Evolutionary conservation across 1,140 invertebrate genomes (phyloP).

Genomic region (Thaumatotibia leucotreta): DNA sequence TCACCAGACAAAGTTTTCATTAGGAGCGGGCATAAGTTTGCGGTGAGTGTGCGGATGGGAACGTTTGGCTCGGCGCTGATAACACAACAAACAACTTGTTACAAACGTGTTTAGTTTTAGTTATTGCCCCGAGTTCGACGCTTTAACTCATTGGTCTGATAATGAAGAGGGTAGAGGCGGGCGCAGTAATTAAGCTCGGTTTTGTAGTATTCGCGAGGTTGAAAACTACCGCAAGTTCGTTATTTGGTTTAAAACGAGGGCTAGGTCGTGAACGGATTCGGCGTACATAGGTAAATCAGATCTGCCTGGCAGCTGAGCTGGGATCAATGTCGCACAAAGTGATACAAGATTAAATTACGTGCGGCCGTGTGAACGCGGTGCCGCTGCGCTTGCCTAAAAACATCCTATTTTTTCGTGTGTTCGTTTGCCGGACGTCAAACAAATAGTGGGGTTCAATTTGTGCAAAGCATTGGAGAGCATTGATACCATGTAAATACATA

Average conservation of each 20-base stretch:
- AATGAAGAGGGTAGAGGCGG: constrained; percentile 54
- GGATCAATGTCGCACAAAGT: constrained; percentile 49
- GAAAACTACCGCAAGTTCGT: constrained; percentile 15
- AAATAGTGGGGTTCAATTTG: constrained; percentile 44
- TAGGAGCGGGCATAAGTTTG: constrained; percentile 60
- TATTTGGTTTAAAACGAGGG: constrained; percentile 12
- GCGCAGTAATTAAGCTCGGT: constrained; percentile 52
- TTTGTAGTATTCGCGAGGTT: constrained; percentile 24
- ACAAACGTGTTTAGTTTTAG: constrained; percentile 74
- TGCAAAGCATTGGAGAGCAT: constrained; percentile 6
- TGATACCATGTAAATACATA: not conserved
- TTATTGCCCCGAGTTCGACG: constrained; percentile 68
- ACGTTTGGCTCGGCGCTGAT: constrained; percentile 65
- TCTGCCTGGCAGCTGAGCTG: not conserved
- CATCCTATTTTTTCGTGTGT: constrained; percentile 45
- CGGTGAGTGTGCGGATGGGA: constrained; percentile 54
- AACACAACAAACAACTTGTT: constrained; percentile 73
- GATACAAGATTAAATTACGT: constrained; percentile 61
- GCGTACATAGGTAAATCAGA: not conserved
- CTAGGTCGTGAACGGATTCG: not conserved
- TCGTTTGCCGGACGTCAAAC: constrained; percentile 63
- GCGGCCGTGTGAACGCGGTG: constrained; percentile 30
- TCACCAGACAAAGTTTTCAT: constrained; percentile 59
- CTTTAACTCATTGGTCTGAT: constrained; percentile 66
- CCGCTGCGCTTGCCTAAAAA: constrained; percentile 32